Base-by-base conservation (phyloP, 2,888 invertebrate species). In the Synergus itoensis region DNA sequence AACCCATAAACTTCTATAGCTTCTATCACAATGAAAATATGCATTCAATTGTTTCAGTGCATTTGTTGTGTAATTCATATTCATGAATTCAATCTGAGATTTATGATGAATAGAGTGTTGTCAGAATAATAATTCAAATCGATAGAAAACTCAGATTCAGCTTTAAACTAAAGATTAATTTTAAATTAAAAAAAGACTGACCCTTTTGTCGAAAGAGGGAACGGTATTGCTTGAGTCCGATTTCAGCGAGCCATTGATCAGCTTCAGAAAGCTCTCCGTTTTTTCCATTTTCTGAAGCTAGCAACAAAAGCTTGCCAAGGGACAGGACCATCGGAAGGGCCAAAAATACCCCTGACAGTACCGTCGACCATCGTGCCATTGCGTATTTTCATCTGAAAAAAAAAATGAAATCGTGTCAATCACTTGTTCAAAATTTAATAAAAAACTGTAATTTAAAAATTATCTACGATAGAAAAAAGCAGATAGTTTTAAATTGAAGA, bases 191-290 rank as follows among this genome's bases (percentile, higher is more conserved):
- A n/a, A 45, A 40, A 45, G 53, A 80, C 82, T 80, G 92, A 97
- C 97, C 97, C 93, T 95, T 94, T 88, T 96, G 94, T 86, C 93
- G 94, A 91, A 96, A 97, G 45, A 96, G 92, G 84, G 95, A 93
- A 88, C 95, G 95, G 90, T 95, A 96, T 83, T 95, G 94, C 48
- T 94, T 94, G 82, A 97, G 93, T 84, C 95, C 95, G 90, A 96
- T 96, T 89, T 96, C 95, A 80, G 95, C 94, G 84, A 97, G 93
- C 97, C 97, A 97, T 89, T 94, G 93, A 87, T 96, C 95, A 79
- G 96, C 95, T 92, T 95, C 94, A 62, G 93, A 93, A 85, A 93
- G 92, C 86, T 94, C 94, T 87, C 94, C 94, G 88, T 94, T 89
- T 60, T 80, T 91, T 79, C 88, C 89, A 83, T 88, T 91, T 82